Percentiles rank a stretch among this genome's conserved stretches.
Conservation (phyloP, 2,888 invertebrate genomes). For the Dolichopus griseipennis region DNA sequence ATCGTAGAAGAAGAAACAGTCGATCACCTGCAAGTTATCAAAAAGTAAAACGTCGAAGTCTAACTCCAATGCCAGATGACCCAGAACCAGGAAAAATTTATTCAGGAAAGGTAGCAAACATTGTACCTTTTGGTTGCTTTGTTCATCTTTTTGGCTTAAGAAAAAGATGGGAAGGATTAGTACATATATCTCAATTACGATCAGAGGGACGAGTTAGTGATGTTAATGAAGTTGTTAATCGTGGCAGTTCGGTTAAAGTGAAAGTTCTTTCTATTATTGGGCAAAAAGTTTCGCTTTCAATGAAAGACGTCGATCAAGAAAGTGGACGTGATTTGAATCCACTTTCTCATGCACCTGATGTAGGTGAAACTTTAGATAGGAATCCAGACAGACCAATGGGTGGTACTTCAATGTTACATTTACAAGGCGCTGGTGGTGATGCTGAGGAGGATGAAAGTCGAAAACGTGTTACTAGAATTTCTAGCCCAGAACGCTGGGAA, state of each 20-base stretch:
- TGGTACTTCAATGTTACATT: slow-evolving; percentile 50
- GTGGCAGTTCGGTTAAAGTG: slow-evolving; percentile 82
- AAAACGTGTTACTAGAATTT: slow-evolving; percentile 81
- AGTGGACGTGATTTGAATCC: slow-evolving; percentile 94
- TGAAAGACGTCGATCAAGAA: slow-evolving; percentile 96
- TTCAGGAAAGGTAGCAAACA: slow-evolving; percentile 85
- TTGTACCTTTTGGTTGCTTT: slow-evolving; percentile 97
- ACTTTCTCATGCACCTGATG: slow-evolving; percentile 56
- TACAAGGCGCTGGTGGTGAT: slow-evolving; percentile 48
- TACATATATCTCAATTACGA: slow-evolving; percentile 91
- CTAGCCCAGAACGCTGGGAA: slow-evolving; percentile 96
- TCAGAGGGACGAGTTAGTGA: slow-evolving; percentile 89
- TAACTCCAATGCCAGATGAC: slow-evolving; percentile 53
- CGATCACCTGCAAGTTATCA: slow-evolving; percentile 20
- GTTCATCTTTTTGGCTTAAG: slow-evolving; percentile 88
- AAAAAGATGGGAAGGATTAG: slow-evolving; percentile 88
- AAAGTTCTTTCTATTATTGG: slow-evolving; percentile 91
- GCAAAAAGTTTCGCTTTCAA: slow-evolving; percentile 88
- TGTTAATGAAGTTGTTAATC: slow-evolving; percentile 85
- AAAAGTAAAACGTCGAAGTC: slow-evolving; percentile 33
- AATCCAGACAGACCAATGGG: slow-evolving; percentile 87
- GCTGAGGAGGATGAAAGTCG: slow-evolving; percentile 74
- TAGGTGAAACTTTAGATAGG: slow-evolving; percentile 51
- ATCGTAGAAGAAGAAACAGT: slow-evolving; percentile 44
- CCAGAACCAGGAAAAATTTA: slow-evolving; percentile 81